Evolutionary conservation across 92 coral and sea anemone species (phyloP).

Genomic region (Epizoanthus illoricatus): DNA sequence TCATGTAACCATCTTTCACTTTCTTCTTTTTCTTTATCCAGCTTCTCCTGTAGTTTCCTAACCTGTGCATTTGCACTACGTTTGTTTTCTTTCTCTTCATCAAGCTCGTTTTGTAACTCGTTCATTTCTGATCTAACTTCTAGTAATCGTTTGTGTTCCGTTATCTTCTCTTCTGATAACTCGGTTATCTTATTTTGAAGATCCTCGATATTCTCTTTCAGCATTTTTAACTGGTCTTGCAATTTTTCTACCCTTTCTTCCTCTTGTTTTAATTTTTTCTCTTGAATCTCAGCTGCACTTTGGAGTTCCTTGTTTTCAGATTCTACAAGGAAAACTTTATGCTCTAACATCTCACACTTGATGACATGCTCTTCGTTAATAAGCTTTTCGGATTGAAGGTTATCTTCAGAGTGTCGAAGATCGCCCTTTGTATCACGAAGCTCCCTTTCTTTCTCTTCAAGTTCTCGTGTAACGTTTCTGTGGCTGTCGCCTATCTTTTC

Average conservation of each 20-base stretch:
- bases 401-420: slow-evolving; percentile 32
- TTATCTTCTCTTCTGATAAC: slow-evolving; percentile 54
- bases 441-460: not conserved
- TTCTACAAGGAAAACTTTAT: slow-evolving; percentile 58
- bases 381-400: slow-evolving; percentile 65
- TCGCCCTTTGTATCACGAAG: not conserved
- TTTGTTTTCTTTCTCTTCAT: slow-evolving; percentile 52
- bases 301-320: slow-evolving; percentile 38
- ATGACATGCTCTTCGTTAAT: slow-evolving; percentile 66
- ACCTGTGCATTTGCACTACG: slow-evolving; percentile 39
- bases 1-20: slow-evolving; percentile 19
- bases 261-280: slow-evolving; percentile 53
- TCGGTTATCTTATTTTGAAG: not conserved
- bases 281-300: slow-evolving; percentile 38
- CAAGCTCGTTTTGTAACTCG: slow-evolving; percentile 58
- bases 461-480: not conserved
- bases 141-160: slow-evolving; percentile 60
- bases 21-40: slow-evolving; percentile 47
- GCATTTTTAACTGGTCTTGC: not conserved
- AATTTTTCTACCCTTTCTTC: slow-evolving; percentile 44
- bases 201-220: slow-evolving; percentile 23
- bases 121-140: slow-evolving; percentile 68
- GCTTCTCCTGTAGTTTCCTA: slow-evolving; percentile 33
- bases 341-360: slow-evolving; percentile 74
- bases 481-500: not conserved